Conservation (phyloP, 2,113 vertebrate genomes). For the Tachysurus vachellii region DNA sequence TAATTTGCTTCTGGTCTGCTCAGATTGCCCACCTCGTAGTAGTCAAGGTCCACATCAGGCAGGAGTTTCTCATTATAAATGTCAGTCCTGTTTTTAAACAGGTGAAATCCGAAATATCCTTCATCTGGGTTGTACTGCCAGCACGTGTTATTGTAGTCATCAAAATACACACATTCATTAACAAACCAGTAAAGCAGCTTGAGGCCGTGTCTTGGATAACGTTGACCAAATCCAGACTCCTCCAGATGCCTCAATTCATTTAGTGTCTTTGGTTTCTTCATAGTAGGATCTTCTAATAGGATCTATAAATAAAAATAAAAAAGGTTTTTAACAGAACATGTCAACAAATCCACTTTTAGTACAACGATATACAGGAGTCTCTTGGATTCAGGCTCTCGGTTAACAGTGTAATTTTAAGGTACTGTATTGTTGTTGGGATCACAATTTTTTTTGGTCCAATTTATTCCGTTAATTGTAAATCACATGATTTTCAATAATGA, state of each 20-base stretch:
- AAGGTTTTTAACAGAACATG: too few relatives aligned
- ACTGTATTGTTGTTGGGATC: too few relatives aligned
- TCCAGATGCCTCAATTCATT: not conserved
- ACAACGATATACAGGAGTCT: too few relatives aligned
- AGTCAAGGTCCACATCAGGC: not conserved
- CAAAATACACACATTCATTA: not conserved
- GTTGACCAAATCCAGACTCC: not conserved
- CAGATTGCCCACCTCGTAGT: conserved; percentile 49
- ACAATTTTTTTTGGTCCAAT: too few relatives aligned
- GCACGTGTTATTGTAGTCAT: not conserved
- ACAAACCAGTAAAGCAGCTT: conserved; percentile 44
- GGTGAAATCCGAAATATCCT: conserved; percentile 37
- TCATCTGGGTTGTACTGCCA: conserved; percentile 14
- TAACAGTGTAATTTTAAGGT: too few relatives aligned
- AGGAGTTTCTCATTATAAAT: not conserved
- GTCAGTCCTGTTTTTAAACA: conserved; percentile 6
- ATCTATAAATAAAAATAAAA: conserved; percentile 1
- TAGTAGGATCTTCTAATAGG: not conserved
- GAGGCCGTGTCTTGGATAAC: conserved; percentile 18
- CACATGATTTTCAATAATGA: too few relatives aligned
- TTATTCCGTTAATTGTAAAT: too few relatives aligned
- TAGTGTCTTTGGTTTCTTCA: not conserved
- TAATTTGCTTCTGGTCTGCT: accelerated
- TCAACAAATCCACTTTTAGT: too few relatives aligned
- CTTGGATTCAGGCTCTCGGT: too few relatives aligned